Base-by-base conservation (phyloP, 1,140 invertebrate species). In the Zaprionus inermis region DNA sequence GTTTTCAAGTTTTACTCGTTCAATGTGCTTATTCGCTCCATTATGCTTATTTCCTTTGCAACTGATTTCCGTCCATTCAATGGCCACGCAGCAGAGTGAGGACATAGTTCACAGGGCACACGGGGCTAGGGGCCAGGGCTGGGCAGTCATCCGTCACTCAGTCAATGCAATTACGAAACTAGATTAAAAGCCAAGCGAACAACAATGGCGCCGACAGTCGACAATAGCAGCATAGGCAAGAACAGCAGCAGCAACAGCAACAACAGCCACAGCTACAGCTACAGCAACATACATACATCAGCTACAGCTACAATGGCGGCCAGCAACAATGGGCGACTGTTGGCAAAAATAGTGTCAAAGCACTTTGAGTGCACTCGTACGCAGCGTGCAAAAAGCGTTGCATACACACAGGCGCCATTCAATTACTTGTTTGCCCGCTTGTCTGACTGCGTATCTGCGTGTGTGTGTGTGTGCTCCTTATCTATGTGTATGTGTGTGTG, bases 151-250 rank as follows among this genome's bases (percentile, higher is more conserved):
- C 83, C 63, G 79, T 88, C 83, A 86, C 61, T 71, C 69, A 88
- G 83, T 79, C 79, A 83, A 86, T 89, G 83, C 83, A 88, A 88
- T 88, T 88, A 88, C 83, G 69, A 88, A 78, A 88, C 83, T 89
- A 88, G 83, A 88, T 89, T 88, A 88, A 88, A 89, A 83, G 83
- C 81, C 84, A 77, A 78, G 60, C 73, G 70, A 54, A 56, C 82
- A 81, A 86, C 81, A 86, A 86, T 83, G 72, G 69, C 76, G 66
- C 32, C 66, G 36, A 56, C 44, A 24, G 69, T 20, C 34, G 28
- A 49, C 65, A 59, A 51, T 46, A 56, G 46, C 44, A 59, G 58
- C 49, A 44, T 56, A 52, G 36, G 18, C 20, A 58, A 46, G n/a
- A 34, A 75, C 46, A 64, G 69, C 46, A 58, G 46, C 36, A 66